A percentile compares a stretch with the other conserved stretches of the same genome.
Evolutionary conservation across 2,888 invertebrate species (phyloP).

Genomic region (Acanthopleura granulata): DNA sequence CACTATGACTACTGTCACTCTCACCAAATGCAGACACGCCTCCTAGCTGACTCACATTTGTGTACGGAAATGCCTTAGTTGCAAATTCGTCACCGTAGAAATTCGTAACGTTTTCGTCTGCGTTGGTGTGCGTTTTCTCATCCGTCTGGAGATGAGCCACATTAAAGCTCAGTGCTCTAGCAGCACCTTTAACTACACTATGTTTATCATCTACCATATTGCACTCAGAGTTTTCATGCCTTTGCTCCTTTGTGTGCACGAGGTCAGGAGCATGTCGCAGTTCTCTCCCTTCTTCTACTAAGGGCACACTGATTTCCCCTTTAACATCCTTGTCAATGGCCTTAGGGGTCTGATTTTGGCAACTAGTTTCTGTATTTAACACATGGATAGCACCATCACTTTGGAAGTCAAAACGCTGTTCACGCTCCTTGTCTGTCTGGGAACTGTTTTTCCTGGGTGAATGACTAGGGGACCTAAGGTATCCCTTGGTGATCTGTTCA

Average conservation of each 20-base stretch:
- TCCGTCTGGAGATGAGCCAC: slow-evolving; percentile 56
- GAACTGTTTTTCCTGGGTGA: neutral
- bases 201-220: slow-evolving; percentile 25
- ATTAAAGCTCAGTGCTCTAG: slow-evolving; percentile 17
- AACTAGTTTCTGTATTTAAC: too few species aligned
- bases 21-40: slow-evolving; percentile 90
- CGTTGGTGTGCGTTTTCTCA: slow-evolving; percentile 57
- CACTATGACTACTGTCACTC: slow-evolving; percentile 77
- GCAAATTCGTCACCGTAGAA: slow-evolving; percentile 63
- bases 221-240: slow-evolving; percentile 1
- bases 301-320: neutral
- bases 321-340: slow-evolving; percentile 4
- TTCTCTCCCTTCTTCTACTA: neutral
- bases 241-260: neutral
- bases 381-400: neutral
- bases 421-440: neutral
- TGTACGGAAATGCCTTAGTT: slow-evolving; percentile 74
- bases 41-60: slow-evolving; percentile 94
- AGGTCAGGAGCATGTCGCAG: too few species aligned
- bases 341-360: neutral
- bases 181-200: slow-evolving; percentile 11
- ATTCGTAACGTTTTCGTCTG: slow-evolving; percentile 52
- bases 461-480: neutral
- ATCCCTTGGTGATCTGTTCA: neutral
- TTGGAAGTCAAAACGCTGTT: neutral